phyloP scores from a whole-genome alignment of 2,113 vertebrate genomes.

The Dunckerocampus dactyliophorus region DNA sequence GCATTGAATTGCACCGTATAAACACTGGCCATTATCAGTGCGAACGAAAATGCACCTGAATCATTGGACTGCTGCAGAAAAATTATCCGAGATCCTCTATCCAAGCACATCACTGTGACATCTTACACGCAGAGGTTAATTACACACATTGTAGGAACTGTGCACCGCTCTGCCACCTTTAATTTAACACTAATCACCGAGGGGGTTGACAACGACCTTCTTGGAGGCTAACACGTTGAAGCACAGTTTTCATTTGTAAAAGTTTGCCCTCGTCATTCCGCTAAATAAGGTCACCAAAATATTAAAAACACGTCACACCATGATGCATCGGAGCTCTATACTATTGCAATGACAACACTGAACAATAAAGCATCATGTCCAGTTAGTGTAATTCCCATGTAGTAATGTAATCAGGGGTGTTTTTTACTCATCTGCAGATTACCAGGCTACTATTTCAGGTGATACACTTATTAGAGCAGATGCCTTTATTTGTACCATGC shows the following conservation, averaged over 20 bases:
- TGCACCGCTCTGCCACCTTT: neutral
- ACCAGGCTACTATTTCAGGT: no score
- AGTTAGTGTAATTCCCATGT: no score
- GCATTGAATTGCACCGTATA: neutral
- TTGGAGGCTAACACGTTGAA: neutral
- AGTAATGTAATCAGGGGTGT: no score
- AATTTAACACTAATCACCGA: neutral
- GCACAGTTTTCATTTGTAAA: neutral
- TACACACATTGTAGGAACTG: neutral
- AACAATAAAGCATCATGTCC: neutral
- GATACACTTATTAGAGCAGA: no score
- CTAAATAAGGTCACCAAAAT: neutral
- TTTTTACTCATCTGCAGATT: no score
- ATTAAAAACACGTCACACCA: neutral
- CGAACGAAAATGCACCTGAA: no score
- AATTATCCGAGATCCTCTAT: neutral
- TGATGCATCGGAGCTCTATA: neutral
- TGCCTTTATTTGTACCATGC: no score
- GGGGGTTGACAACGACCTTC: slow-evolving; percentile 2
- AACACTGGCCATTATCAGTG: neutral
- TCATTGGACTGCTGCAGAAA: no score
- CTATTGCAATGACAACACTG: neutral
- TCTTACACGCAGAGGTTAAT: slow-evolving; percentile 3
- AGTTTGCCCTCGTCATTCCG: neutral
- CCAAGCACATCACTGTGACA: neutral